Evolutionary conservation across 2,888 invertebrate genomes (phyloP).

Genomic region (Erebia aethiops): DNA sequence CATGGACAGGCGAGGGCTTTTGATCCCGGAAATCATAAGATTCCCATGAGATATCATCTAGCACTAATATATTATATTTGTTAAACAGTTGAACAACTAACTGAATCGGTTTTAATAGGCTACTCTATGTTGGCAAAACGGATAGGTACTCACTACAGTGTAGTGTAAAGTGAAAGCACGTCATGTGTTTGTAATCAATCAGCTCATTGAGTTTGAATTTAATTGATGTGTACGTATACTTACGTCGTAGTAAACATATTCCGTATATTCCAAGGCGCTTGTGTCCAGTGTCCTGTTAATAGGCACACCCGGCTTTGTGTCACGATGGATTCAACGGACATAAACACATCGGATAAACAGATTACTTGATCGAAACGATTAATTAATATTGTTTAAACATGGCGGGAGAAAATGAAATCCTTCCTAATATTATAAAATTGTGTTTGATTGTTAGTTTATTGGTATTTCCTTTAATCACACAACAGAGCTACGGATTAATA

Average conservation of each 20-base stretch:
- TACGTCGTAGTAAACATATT: constrained; percentile 15
- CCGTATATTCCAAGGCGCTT: constrained; percentile 9
- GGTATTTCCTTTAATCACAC: too few relatives aligned
- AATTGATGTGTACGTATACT: constrained; percentile 15
- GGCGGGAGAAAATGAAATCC: too few relatives aligned
- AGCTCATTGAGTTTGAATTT: constrained; percentile 18
- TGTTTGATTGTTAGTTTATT: too few relatives aligned
- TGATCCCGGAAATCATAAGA: too few relatives aligned
- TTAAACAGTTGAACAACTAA: not conserved
- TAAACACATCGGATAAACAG: constrained; percentile 41
- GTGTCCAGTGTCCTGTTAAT: constrained; percentile 33
- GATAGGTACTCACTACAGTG: constrained; percentile 43
- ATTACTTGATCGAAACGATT: constrained; percentile 17
- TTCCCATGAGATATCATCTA: too few relatives aligned
- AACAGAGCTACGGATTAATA: too few relatives aligned
- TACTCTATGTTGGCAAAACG: not conserved
- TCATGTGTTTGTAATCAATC: constrained; percentile 4
- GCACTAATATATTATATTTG: too few relatives aligned
- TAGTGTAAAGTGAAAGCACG: not conserved
- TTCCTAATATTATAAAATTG: too few relatives aligned
- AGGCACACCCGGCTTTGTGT: constrained; percentile 30
- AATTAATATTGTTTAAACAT: not conserved
- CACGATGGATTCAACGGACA: constrained; percentile 11
- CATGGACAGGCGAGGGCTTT: too few relatives aligned
- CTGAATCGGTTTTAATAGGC: not conserved